Evolutionary conservation across 2,113 vertebrate species (phyloP).

Genomic region (Theropithecus gelada): DNA sequence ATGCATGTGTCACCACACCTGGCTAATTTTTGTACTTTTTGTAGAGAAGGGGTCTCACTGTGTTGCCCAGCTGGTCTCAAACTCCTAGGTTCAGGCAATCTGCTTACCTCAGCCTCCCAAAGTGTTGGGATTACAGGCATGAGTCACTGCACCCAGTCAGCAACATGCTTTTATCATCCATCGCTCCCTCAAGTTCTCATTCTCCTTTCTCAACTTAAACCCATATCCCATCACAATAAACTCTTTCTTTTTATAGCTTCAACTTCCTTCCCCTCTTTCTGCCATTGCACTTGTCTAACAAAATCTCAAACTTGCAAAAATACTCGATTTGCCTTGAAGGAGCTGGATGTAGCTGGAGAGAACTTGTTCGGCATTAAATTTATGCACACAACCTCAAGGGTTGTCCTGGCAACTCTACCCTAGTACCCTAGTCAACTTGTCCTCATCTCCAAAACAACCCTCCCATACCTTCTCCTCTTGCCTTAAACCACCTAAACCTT

Average conservation of each 20-base stretch:
- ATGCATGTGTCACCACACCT: too few relatives aligned
- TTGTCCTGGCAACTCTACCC: too few relatives aligned
- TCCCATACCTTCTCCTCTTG: background rate
- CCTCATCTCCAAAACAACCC: background rate
- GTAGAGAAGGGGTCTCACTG: too few relatives aligned
- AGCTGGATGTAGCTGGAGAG: background rate
- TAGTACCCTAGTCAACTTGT: background rate
- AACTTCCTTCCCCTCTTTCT: background rate
- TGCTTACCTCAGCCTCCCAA: too few relatives aligned
- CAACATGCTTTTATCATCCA: background rate
- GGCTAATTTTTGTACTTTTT: too few relatives aligned
- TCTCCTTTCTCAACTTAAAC: background rate
- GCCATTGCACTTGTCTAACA: background rate
- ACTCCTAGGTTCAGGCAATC: too few relatives aligned
- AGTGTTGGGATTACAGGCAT: too few relatives aligned
- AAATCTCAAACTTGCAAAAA: background rate
- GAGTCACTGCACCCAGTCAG: too few relatives aligned
- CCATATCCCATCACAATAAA: background rate
- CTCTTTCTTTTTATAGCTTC: background rate
- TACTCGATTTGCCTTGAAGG: background rate
- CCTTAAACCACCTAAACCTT: background rate
- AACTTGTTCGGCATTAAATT: background rate
- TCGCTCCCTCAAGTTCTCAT: background rate
- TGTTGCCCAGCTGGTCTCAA: too few relatives aligned
- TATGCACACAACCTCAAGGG: background rate